Evolutionary conservation across 53 echinoderm and acorn worm species (phyloP).

Genomic region (Luidia sarsii): DNA sequence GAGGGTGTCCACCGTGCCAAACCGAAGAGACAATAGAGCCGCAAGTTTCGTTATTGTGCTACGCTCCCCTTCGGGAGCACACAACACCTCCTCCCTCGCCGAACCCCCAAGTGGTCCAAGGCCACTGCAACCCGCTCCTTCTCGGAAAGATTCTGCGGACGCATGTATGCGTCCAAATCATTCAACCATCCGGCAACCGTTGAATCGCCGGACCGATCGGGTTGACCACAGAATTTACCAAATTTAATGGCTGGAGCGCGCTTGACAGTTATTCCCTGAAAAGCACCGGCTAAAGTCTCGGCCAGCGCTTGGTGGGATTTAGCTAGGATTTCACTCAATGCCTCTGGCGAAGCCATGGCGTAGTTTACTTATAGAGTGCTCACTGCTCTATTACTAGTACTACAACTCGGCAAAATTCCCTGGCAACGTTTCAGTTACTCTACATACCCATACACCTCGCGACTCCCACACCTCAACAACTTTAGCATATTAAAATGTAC

Average conservation of each 20-base stretch:
- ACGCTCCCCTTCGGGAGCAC: slow-evolving; percentile 15
- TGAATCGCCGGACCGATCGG: slow-evolving; percentile 14
- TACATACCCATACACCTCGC: too few relatives aligned
- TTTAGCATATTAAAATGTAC: too few relatives aligned
- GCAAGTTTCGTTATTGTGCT: neutral
- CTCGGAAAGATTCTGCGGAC: neutral
- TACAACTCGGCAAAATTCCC: too few relatives aligned
- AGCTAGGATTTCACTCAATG: too few relatives aligned
- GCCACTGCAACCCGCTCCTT: slow-evolving; percentile 4
- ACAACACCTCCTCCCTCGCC: too few relatives aligned
- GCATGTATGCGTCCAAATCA: slow-evolving; percentile 26
- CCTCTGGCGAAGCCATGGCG: too few relatives aligned
- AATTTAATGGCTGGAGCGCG: slow-evolving; percentile 14
- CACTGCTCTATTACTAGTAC: too few relatives aligned
- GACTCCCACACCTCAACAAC: too few relatives aligned
- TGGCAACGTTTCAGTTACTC: too few relatives aligned
- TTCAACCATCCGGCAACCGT: slow-evolving; percentile 38
- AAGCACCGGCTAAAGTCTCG: slow-evolving; percentile 2
- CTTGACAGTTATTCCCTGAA: slow-evolving; percentile 5
- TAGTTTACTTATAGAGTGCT: too few relatives aligned
- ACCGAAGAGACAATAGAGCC: slow-evolving; percentile 16
- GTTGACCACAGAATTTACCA: slow-evolving; percentile 13
- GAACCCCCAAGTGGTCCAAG: slow-evolving; percentile 45
- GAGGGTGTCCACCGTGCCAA: slow-evolving; percentile 29
- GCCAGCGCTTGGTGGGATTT: neutral